Percentiles rank a stretch among this genome's conserved stretches.
phyloP scores from a whole-genome alignment of 2,888 invertebrate genomes.

The Kryphioiulus occultus region DNA sequence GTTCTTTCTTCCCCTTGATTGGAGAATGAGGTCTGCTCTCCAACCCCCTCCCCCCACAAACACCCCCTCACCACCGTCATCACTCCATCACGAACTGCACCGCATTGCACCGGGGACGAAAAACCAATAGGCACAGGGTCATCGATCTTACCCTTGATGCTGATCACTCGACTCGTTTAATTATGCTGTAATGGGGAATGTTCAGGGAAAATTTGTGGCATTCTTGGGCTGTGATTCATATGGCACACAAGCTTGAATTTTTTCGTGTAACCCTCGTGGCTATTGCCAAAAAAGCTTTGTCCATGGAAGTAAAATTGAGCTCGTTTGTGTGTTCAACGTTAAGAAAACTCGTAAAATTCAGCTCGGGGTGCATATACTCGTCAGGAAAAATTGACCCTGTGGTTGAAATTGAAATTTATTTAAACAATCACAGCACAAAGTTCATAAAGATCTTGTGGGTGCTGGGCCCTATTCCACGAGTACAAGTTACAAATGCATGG shows the following conservation, averaged over 20 bases:
- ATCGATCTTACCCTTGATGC: neutral
- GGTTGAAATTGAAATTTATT: too few relatives aligned
- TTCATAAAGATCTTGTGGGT: too few relatives aligned
- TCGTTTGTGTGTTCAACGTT: neutral
- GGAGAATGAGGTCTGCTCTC: neutral
- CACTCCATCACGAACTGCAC: neutral
- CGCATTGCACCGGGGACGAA: neutral
- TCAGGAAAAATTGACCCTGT: too few relatives aligned
- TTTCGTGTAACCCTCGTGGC: neutral
- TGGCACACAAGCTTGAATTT: neutral
- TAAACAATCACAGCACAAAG: too few relatives aligned
- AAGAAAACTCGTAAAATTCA: neutral
- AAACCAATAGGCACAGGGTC: neutral
- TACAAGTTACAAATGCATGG: too few relatives aligned
- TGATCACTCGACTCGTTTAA: neutral
- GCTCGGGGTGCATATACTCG: neutral
- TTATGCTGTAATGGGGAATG: neutral
- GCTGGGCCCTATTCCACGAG: too few relatives aligned
- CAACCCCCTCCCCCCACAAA: neutral
- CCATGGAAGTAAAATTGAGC: neutral
- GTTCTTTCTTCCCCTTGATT: neutral
- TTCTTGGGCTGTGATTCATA: neutral
- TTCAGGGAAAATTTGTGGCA: neutral
- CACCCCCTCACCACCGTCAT: neutral
- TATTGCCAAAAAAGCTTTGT: neutral